Percentiles rank a stretch among this genome's conserved stretches.
phyloP scores from a whole-genome alignment of 2,888 invertebrate genomes.

The Caenorhabditis sp. region DNA sequence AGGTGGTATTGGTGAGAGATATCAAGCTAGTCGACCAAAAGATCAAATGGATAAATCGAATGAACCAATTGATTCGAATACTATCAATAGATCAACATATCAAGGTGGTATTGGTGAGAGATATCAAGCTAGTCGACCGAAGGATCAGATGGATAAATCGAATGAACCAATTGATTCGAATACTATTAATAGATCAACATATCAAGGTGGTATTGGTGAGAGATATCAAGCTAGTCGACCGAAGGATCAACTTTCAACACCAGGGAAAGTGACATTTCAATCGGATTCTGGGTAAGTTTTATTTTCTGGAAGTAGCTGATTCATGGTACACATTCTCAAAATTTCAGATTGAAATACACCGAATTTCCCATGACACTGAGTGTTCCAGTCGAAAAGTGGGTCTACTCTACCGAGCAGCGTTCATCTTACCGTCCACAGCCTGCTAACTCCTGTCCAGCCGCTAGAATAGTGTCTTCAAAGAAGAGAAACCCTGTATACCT shows the following conservation, averaged over 20 bases:
- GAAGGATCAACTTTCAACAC: conserved; percentile 13
- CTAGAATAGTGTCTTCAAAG: conserved; percentile 31
- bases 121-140: conserved; percentile 10
- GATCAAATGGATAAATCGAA: conserved; percentile 12
- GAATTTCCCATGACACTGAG: conserved; percentile 37
- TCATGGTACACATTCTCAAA: too few relatives aligned
- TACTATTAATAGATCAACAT: conserved; percentile 15
- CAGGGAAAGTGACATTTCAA: conserved; percentile 38
- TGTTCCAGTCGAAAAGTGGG: conserved; percentile 36
- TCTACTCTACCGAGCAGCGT: conserved; percentile 16
- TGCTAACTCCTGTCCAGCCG: conserved; percentile 20
- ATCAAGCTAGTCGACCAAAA: conserved; percentile 13
- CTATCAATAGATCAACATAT: conserved; percentile 18
- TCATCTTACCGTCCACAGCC: conserved; percentile 25
- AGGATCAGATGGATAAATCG: conserved; percentile 12
- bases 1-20: conserved; percentile 16
- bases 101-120: conserved; percentile 18
- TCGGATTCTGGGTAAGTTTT: conserved; percentile 26
- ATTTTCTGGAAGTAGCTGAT: neutral
- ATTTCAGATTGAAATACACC: conserved; percentile 38
- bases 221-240: conserved; percentile 12
- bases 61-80: conserved; percentile 11
- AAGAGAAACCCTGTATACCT: conserved; percentile 18
- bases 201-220: conserved; percentile 20
- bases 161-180: conserved; percentile 10